These are phyloP conservation scores for Synergus gifuensis DNA, from an alignment of 2,888 invertebrate species.

Conservation along the genomic window DNA sequence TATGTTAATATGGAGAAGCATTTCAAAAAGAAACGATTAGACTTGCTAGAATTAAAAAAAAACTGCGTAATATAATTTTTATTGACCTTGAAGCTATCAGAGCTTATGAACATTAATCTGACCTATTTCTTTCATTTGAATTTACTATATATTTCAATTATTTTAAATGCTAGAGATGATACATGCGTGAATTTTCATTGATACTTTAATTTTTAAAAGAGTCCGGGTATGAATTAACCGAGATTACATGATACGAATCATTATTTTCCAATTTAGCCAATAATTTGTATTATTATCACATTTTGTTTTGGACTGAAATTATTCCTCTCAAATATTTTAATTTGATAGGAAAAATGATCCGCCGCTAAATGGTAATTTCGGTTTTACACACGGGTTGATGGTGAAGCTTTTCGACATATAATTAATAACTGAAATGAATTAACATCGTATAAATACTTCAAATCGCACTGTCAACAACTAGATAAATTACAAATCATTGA, in stretches of 20 bases:
- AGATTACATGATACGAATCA: not conserved
- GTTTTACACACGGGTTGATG: conserved; percentile 10
- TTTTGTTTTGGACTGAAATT: conserved; percentile 6
- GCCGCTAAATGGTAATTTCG: conserved; percentile 13
- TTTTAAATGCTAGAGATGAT: no score
- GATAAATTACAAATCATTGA: conserved; percentile 40
- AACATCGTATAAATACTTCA: conserved; percentile 11
- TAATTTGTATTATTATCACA: conserved; percentile 11
- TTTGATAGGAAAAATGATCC: conserved; percentile 17
- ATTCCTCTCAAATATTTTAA: conserved; percentile 25
- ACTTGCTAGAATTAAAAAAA: not conserved
- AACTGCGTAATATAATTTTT: not conserved
- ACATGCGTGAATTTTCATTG: not conserved
- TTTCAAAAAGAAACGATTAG: not conserved
- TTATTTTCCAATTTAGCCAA: conserved; percentile 9
- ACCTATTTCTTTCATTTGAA: not conserved
- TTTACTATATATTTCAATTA: not conserved
- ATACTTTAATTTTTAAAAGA: not conserved
- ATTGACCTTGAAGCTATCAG: not conserved
- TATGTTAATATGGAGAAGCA: not conserved
- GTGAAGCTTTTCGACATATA: conserved; percentile 27
- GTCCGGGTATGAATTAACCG: not conserved
- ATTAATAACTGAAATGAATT: conserved; percentile 31
- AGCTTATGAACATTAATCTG: not conserved
- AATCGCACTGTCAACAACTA: conserved; percentile 30